Base-by-base conservation (phyloP, 2,888 invertebrate genomes). In the Polia nebulosa region DNA sequence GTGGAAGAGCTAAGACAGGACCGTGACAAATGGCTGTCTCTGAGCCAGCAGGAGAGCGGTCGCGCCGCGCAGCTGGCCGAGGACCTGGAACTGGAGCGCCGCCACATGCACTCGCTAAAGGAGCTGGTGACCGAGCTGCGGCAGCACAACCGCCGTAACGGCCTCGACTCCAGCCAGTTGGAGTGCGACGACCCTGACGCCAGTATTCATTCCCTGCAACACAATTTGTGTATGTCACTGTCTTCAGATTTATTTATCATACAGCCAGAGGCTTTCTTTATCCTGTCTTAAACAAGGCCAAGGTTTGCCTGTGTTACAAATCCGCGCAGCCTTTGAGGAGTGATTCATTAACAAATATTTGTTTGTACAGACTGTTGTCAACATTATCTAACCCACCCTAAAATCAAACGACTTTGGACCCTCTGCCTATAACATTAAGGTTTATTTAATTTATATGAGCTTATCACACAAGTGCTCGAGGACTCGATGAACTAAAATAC, bases 1-100 rank as follows among this genome's bases (percentile, higher is more conserved):
- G 83, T 97, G 27, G 96, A 96, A 11, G 95, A 95, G 65, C 84
- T 95, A 1, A 94, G 93, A 78, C 85, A 87, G 15, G 94, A 96
- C 44, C 89, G 94, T 2, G 93, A 94, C 71, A 93, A 93, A 80
- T 93, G 91, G 90, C 45, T 93, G 2, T 32, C 85, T 0, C 66
- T 91, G 22, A 90, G 89, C 64, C 92, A 93, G 71, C 84, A 91
- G 64, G 94, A 95, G 79, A 80, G 87, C 0, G 68, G 78, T 0
- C 87, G 89, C 5, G 90, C 89, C 0, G 73, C 60, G 1, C 87
- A 89, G 51, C 81, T 95, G 1, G 81, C 88, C 0, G 91, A 92
- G 0, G 92, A 95, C 63, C 78, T 95, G 66, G 93, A 92, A 5
- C 72, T 64, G 0, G 95, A 95, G 76, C 87, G 90, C 2, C 85